These are phyloP conservation scores for Melopsittacus undulatus DNA, from an alignment of 2,797 vertebrate genomes.

Conservation along the genomic window DNA sequence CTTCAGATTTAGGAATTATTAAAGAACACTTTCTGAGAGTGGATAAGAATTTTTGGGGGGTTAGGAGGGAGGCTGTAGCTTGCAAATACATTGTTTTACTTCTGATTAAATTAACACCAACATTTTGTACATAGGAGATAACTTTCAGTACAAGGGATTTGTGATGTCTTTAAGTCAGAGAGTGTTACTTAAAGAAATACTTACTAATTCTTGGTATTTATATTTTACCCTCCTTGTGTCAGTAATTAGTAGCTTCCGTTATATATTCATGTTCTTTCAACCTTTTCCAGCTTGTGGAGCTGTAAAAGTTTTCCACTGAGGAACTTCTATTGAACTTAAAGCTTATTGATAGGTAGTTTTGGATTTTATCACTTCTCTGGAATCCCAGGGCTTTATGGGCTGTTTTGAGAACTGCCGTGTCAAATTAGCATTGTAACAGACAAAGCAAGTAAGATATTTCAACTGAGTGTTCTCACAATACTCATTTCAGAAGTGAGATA, in stretches of 20 bases:
- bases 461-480: not conserved
- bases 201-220: not conserved
- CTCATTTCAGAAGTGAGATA: not conserved
- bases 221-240: not conserved
- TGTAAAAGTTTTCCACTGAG: not conserved
- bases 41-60: not conserved
- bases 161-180: not conserved
- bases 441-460: not conserved
- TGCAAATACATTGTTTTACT: not conserved
- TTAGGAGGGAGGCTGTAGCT: not conserved
- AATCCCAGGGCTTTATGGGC: not conserved
- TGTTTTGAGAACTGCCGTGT: not conserved
- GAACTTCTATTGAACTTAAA: not conserved
- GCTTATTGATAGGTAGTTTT: not conserved
- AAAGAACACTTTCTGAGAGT: not conserved
- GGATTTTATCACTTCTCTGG: not conserved
- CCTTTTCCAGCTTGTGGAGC: not conserved
- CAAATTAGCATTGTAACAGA: not conserved
- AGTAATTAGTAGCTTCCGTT: not conserved
- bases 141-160: not conserved
- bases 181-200: not conserved
- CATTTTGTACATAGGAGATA: not conserved
- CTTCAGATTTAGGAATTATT: not conserved
- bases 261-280: not conserved
- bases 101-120: not conserved